Conservation (phyloP, 1,140 invertebrate species). For the Lethrus apterus region DNA sequence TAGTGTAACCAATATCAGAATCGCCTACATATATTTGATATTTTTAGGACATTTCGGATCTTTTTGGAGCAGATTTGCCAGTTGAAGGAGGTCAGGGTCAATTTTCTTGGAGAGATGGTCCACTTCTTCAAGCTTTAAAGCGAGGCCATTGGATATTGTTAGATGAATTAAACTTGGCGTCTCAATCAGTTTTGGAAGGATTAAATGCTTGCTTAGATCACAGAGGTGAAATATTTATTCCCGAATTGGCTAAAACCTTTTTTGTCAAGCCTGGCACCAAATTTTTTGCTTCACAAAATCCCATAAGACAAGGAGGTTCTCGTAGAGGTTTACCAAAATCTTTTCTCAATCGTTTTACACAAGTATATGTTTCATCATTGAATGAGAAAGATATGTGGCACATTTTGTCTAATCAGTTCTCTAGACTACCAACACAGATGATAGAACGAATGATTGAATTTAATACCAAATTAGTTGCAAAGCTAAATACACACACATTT, state of each 20-base stretch:
- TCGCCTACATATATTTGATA: neutral
- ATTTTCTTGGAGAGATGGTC: constrained; percentile 95
- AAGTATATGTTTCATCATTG: constrained; percentile 85
- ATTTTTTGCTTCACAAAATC: constrained; percentile 98
- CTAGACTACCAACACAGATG: constrained; percentile 46
- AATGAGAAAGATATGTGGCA: constrained; percentile 66
- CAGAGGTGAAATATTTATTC: constrained; percentile 90
- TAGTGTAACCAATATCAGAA: neutral
- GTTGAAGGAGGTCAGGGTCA: constrained; percentile 79
- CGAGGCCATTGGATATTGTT: constrained; percentile 92
- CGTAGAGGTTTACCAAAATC: constrained; percentile 92
- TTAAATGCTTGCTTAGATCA: constrained; percentile 98
- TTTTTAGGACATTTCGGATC: constrained; percentile 83
- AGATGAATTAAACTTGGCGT: constrained; percentile 98
- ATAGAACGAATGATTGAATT: constrained; percentile 73
- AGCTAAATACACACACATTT: constrained; percentile 56
- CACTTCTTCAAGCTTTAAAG: constrained; percentile 86
- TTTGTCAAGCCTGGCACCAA: constrained; percentile 66
- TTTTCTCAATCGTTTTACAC: constrained; percentile 96
- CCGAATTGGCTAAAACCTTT: constrained; percentile 88
- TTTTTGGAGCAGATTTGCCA: constrained; percentile 97
- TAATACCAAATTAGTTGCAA: constrained; percentile 63
- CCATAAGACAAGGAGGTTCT: constrained; percentile 90
- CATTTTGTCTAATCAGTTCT: constrained; percentile 52
- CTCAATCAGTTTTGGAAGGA: constrained; percentile 96